A percentile compares a stretch with the other conserved stretches of the same genome.
phyloP scores from a whole-genome alignment of 2,888 invertebrate species.

The Malthinus seriepunctatus region DNA sequence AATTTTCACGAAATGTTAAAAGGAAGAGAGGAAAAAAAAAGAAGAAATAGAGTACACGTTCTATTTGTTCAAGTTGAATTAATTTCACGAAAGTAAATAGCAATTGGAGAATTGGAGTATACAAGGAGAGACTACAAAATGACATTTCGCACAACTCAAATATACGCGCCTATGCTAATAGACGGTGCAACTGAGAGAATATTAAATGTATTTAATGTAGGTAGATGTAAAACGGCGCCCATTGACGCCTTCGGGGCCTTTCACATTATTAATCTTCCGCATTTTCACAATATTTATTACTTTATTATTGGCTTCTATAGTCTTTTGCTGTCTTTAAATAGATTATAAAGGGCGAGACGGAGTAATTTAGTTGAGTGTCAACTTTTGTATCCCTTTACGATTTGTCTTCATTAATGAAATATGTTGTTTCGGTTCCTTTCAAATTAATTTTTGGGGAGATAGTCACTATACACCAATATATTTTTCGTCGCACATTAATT shows the following conservation, averaged over 20 bases:
- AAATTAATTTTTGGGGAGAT: neutral
- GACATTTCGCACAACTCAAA: constrained; percentile 30
- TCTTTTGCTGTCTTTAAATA: too few species aligned
- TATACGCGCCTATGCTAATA: constrained; percentile 26
- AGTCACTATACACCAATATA: neutral
- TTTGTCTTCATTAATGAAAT: too few species aligned
- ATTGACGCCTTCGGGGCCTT: neutral
- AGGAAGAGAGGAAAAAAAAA: neutral
- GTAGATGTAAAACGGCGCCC: constrained; percentile 10
- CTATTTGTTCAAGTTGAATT: constrained; percentile 27
- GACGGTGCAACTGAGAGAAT: constrained; percentile 23
- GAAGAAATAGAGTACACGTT: neutral
- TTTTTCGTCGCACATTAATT: too few species aligned
- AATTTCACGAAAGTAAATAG: constrained; percentile 27
- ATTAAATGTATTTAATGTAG: constrained; percentile 28
- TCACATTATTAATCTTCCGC: too few species aligned
- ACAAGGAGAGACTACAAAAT: constrained; percentile 21
- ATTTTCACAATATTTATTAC: too few species aligned
- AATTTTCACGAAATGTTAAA: constrained; percentile 9
- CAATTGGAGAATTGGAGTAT: constrained; percentile 17
- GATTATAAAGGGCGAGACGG: too few species aligned
- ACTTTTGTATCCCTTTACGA: too few species aligned
- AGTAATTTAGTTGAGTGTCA: too few species aligned
- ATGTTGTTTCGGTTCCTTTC: too few species aligned
- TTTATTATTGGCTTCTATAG: too few species aligned